phyloP scores from a whole-genome alignment of 1,140 invertebrate genomes.

The Drosophila mauritiana region DNA sequence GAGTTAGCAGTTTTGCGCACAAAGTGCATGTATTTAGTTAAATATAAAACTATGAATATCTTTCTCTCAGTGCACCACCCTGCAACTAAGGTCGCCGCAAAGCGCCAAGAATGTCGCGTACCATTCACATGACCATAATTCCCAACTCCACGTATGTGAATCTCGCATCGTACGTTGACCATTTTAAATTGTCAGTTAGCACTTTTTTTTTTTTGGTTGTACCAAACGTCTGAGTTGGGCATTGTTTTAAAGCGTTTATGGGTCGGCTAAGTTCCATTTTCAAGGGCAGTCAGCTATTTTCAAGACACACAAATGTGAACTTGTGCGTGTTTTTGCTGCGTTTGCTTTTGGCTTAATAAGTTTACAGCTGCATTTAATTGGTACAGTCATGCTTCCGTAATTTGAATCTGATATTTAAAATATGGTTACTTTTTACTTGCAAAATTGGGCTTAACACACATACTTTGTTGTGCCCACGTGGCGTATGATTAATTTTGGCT shows the following conservation, averaged over 20 bases:
- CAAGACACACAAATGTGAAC: neutral
- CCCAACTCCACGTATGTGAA: conserved; percentile 9
- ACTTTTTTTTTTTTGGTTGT: conserved; percentile 15
- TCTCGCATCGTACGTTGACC: conserved; percentile 3
- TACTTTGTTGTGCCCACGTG: neutral
- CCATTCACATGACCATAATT: conserved; percentile 24
- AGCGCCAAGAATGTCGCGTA: conserved; percentile 11
- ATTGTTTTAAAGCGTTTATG: conserved; percentile 20
- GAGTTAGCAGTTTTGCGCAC: no score
- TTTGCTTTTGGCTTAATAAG: conserved; percentile 17
- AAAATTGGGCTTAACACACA: neutral
- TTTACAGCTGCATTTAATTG: conserved; percentile 32
- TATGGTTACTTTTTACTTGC: neutral
- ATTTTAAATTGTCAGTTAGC: conserved; percentile 32
- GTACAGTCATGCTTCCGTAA: conserved; percentile 1
- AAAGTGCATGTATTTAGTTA: no score
- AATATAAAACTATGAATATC: no score
- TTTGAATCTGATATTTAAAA: neutral
- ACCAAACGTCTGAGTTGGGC: conserved; percentile 6
- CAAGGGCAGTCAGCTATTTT: conserved; percentile 19
- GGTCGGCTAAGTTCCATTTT: conserved; percentile 29
- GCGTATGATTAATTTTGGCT: conserved; percentile 6
- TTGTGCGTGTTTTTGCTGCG: conserved; percentile 27
- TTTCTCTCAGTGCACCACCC: neutral
- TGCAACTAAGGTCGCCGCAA: conserved; percentile 2